Conservation (phyloP, 2,888 invertebrate genomes). For the Apodemia hepburni region DNA sequence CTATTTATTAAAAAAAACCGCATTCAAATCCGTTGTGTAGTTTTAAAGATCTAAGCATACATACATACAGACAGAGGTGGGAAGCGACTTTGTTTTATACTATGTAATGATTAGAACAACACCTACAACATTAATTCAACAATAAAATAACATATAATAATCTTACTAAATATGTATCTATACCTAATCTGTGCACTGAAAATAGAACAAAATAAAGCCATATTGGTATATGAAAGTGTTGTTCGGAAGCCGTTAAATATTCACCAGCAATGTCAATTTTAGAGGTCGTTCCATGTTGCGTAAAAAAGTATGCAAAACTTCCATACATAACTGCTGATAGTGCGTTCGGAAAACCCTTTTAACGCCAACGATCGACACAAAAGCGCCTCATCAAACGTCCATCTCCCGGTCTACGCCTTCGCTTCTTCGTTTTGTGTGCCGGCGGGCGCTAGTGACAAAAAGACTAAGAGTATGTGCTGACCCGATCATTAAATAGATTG, state of each 20-base stretch:
- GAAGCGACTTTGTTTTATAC: no score
- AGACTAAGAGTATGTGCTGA: constrained; percentile 75
- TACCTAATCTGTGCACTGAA: no score
- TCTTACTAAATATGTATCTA: no score
- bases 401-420: constrained; percentile 57
- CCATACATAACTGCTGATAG: constrained; percentile 46
- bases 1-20: no score
- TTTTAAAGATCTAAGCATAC: no score
- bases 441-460: constrained; percentile 59
- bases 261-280: constrained; percentile 34
- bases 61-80: no score
- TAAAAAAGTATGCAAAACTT: constrained; percentile 42
- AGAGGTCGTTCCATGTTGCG: constrained; percentile 32
- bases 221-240: constrained; percentile 15
- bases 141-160: no score
- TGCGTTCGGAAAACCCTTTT: constrained; percentile 66
- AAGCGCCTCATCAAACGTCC: constrained; percentile 79
- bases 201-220: background rate
- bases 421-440: constrained; percentile 63
- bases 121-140: no score
- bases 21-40: no score
- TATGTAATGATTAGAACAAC: no score
- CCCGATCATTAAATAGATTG: constrained; percentile 81
- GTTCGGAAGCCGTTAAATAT: constrained; percentile 26
- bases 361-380: constrained; percentile 68